phyloP scores from a whole-genome alignment of 2,113 vertebrate species.

The Sterrhoptilus dennistouni region DNA sequence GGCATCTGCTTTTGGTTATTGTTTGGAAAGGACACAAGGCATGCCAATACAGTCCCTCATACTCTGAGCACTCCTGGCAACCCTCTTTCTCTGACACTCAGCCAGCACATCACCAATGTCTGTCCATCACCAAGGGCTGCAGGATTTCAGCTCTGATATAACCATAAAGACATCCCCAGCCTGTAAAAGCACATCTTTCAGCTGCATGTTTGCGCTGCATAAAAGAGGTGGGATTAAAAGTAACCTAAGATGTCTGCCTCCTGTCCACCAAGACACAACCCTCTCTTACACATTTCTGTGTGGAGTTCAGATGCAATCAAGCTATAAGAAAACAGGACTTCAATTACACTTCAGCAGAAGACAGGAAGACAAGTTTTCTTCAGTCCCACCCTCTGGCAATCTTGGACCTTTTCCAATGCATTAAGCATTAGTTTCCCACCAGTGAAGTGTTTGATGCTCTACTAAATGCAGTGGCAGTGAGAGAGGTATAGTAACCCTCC shows the following conservation, averaged over 20 bases:
- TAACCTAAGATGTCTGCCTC: background rate
- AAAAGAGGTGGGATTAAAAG: background rate
- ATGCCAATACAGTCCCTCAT: accelerated
- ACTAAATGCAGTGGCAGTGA: background rate
- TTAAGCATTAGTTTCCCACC: constrained; percentile 29
- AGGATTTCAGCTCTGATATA: background rate
- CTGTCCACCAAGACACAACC: accelerated
- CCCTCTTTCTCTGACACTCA: background rate
- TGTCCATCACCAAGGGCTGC: background rate
- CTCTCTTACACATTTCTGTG: background rate
- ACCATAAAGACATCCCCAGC: background rate
- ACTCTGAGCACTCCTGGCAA: accelerated
- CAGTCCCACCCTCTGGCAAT: background rate
- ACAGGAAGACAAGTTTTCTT: background rate
- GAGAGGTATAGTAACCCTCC: constrained; percentile 48
- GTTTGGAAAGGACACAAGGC: background rate
- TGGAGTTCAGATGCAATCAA: background rate
- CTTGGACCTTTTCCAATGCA: background rate
- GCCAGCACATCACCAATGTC: background rate
- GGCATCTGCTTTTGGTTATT: background rate
- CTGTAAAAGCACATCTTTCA: background rate
- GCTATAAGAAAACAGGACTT: background rate
- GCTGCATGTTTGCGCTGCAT: background rate
- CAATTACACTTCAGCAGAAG: background rate
- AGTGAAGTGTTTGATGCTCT: constrained; percentile 3